These are phyloP conservation scores for Caenorhabditis sp. DNA, from an alignment of 2,888 invertebrate species.

Conservation along the genomic window DNA sequence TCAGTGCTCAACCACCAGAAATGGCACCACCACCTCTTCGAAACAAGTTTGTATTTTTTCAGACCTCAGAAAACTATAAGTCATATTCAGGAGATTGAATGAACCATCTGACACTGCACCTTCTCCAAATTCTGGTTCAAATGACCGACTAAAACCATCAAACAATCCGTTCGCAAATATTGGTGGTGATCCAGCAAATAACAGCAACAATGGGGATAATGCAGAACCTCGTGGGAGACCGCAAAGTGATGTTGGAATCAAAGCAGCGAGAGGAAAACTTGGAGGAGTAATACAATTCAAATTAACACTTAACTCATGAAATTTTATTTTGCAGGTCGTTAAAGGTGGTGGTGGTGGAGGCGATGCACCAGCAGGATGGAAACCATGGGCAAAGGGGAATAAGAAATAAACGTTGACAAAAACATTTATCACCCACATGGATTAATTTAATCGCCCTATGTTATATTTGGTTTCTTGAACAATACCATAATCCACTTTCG, in stretches of 20 bases:
- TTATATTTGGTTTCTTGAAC: neutral
- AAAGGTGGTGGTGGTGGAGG: slow-evolving; percentile 51
- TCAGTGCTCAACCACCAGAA: neutral
- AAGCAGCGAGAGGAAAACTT: slow-evolving; percentile 47
- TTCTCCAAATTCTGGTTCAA: neutral
- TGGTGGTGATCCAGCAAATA: slow-evolving; percentile 10
- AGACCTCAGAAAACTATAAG: neutral
- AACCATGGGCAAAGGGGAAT: slow-evolving; percentile 50
- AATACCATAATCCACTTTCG: neutral
- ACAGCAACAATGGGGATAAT: neutral
- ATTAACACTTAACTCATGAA: neutral
- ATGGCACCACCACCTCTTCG: neutral
- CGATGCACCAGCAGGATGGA: slow-evolving; percentile 51
- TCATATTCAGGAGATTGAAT: neutral
- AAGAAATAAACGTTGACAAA: slow-evolving; percentile 1
- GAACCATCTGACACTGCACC: neutral
- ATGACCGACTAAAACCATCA: slow-evolving; percentile 3
- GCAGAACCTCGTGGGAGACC: neutral
- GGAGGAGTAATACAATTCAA: slow-evolving; percentile 48
- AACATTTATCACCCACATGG: neutral
- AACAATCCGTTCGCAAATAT: slow-evolving; percentile 38
- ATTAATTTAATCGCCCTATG: neutral
- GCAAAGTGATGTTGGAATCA: slow-evolving; percentile 38
- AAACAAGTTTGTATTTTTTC: neutral
- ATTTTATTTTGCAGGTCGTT: slow-evolving; percentile 38